Evolutionary conservation across 2,888 invertebrate species (phyloP).

Genomic region (Mesodorylaimus sp.): DNA sequence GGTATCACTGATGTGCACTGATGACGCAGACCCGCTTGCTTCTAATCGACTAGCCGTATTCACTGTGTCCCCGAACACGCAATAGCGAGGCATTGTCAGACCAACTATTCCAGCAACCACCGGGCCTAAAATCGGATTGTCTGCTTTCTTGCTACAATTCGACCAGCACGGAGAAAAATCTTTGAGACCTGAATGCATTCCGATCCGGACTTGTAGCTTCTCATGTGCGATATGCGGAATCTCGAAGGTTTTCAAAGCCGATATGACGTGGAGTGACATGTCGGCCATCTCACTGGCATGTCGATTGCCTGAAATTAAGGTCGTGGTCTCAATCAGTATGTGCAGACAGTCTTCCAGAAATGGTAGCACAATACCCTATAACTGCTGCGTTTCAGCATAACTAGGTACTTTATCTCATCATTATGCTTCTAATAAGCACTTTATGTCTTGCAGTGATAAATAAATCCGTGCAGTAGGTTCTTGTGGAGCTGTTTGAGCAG

Average conservation of each 20-base stretch:
- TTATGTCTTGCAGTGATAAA: too few species aligned
- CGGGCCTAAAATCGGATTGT: slow-evolving; percentile 1
- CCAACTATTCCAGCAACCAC: slow-evolving; percentile 9
- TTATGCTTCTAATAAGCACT: too few species aligned
- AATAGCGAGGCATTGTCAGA: slow-evolving; percentile 9
- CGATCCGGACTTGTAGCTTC: slow-evolving; percentile 6
- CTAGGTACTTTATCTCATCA: too few species aligned
- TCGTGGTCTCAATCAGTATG: too few species aligned
- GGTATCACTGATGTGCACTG: slow-evolving; percentile 7
- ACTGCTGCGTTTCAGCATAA: too few species aligned
- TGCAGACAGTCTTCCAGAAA: too few species aligned
- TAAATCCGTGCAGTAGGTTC: too few species aligned
- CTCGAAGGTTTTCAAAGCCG: background rate
- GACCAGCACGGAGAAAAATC: background rate
- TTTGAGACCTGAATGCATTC: slow-evolving; percentile 6
- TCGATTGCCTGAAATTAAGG: too few species aligned
- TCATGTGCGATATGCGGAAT: slow-evolving; percentile 4
- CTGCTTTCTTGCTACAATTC: too few species aligned
- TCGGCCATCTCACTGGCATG: slow-evolving; percentile 7
- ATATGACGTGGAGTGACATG: slow-evolving; percentile 6
- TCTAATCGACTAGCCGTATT: slow-evolving; percentile 9
- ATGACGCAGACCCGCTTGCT: slow-evolving; percentile 6
- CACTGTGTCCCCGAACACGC: slow-evolving; percentile 11
- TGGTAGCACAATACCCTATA: too few species aligned
- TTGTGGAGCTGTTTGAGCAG: too few species aligned